Evolutionary conservation across 2,113 vertebrate genomes (phyloP).

Genomic region (Sebastes schlegelii): DNA sequence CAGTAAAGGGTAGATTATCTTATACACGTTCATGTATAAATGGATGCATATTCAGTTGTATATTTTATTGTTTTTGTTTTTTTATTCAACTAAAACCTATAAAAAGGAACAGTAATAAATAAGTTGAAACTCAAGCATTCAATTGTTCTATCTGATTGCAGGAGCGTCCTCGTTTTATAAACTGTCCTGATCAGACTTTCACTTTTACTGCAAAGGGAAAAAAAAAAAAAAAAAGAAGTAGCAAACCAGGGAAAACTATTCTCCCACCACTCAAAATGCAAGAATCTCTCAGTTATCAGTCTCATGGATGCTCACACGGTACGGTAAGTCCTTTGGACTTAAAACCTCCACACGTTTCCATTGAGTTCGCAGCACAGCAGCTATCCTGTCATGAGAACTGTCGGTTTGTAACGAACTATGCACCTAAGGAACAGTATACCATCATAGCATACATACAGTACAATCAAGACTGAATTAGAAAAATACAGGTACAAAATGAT

Average conservation of each 20-base stretch:
- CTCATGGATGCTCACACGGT: constrained; percentile 55
- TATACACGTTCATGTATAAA: constrained; percentile 74
- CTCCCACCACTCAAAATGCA: constrained; percentile 61
- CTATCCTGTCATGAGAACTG: constrained; percentile 65
- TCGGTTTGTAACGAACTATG: constrained; percentile 75
- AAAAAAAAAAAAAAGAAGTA: constrained; percentile 20
- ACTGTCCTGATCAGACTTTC: constrained; percentile 70
- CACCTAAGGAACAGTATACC: constrained; percentile 80
- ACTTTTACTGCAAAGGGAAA: constrained; percentile 68
- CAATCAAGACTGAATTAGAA: constrained; percentile 87
- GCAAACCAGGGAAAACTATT: constrained; percentile 54
- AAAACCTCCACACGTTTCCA: constrained; percentile 53
- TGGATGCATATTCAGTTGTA: constrained; percentile 80
- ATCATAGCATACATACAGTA: constrained; percentile 83
- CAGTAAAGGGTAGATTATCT: constrained; percentile 78
- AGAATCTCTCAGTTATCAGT: constrained; percentile 67
- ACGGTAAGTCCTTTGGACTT: constrained; percentile 63
- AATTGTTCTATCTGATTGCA: constrained; percentile 71
- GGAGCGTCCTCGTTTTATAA: constrained; percentile 73
- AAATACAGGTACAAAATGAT: constrained; percentile 91
- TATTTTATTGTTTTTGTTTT: constrained; percentile 53
- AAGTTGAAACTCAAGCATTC: constrained; percentile 78
- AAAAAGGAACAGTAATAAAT: constrained; percentile 83
- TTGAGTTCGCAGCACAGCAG: constrained; percentile 66
- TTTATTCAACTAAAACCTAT: constrained; percentile 74